Evolutionary conservation across 2,797 vertebrate genomes (phyloP).

Genomic region (Melanotaenia pygmaea): DNA sequence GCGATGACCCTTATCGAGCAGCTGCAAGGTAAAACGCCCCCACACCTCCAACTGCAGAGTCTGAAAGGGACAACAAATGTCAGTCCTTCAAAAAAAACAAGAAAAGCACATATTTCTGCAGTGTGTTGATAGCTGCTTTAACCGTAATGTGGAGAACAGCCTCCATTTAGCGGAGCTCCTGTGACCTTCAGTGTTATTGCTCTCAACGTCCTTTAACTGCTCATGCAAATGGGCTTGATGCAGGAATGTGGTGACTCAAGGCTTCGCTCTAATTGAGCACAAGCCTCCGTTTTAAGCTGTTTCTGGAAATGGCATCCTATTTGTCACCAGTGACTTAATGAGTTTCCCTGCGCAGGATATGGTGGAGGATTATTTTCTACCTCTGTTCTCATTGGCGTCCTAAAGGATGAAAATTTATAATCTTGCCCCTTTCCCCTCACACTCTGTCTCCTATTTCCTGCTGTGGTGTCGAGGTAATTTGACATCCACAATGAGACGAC

Average conservation of each 20-base stretch:
- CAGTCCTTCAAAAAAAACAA: conserved; percentile 23
- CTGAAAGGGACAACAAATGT: conserved; percentile 26
- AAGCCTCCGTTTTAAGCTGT: conserved; percentile 58
- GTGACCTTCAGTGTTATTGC: conserved; percentile 20
- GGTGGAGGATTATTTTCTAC: conserved; percentile 71
- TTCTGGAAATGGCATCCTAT: conserved; percentile 67
- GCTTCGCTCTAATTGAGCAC: conserved; percentile 69
- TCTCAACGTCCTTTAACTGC: conserved; percentile 45
- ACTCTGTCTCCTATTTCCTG: conserved; percentile 64
- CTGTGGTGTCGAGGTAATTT: conserved; percentile 72
- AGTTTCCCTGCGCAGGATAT: conserved; percentile 66
- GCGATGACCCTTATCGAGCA: conserved; percentile 98
- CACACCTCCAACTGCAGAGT: conserved; percentile 14
- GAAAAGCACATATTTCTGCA: conserved; percentile 6
- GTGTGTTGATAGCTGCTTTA: conserved; percentile 39
- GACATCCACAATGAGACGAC: conserved; percentile 69
- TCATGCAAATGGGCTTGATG: conserved; percentile 25
- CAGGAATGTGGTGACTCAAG: conserved; percentile 55
- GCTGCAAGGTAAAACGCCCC: conserved; percentile 86
- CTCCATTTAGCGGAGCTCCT: not conserved
- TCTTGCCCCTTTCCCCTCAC: conserved; percentile 51
- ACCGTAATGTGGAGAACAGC: conserved; percentile 9
- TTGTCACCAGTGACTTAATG: conserved; percentile 77
- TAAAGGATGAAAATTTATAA: conserved; percentile 68
- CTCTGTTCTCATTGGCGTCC: conserved; percentile 63